phyloP scores from a whole-genome alignment of 1,140 invertebrate genomes.

The Anadara kagoshimensis region DNA sequence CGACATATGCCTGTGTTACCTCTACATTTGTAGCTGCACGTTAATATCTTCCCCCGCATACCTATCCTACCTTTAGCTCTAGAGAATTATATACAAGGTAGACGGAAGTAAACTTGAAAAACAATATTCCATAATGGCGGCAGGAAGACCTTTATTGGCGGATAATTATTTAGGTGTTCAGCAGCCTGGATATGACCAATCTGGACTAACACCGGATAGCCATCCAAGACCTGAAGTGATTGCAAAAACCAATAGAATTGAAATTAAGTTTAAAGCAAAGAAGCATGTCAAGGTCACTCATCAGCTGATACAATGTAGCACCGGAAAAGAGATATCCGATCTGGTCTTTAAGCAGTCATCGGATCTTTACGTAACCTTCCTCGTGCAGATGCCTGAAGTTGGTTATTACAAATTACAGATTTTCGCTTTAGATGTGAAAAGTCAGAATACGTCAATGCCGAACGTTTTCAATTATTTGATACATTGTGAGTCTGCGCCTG shows the following conservation, averaged over 20 bases:
- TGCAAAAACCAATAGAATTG: constrained; percentile 34
- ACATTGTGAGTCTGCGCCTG: constrained; percentile 31
- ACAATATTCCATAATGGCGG: no score
- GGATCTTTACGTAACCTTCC: constrained; percentile 40
- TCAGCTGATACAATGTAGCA: constrained; percentile 49
- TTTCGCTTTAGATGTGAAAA: constrained; percentile 55
- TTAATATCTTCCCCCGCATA: no score
- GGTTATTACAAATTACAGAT: constrained; percentile 68
- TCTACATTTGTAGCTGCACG: no score
- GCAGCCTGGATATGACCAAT: constrained; percentile 39
- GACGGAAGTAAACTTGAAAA: no score
- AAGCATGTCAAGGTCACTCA: constrained; percentile 56
- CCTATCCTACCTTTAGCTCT: no score
- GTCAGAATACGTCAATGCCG: constrained; percentile 57
- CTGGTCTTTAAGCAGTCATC: constrained; percentile 59
- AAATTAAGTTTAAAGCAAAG: constrained; percentile 52
- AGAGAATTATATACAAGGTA: no score
- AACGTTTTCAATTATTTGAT: constrained; percentile 70
- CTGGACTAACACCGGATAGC: constrained; percentile 46
- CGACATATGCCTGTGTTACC: no score
- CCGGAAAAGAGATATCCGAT: constrained; percentile 49
- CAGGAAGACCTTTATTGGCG: no score
- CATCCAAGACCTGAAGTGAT: constrained; percentile 47
- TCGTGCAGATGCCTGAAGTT: constrained; percentile 53
- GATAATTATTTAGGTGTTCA: no score